A percentile compares a stretch with the other conserved stretches of the same genome.
Evolutionary conservation across 2,888 invertebrate species (phyloP).

Genomic region (Tromatobia lineatoria): DNA sequence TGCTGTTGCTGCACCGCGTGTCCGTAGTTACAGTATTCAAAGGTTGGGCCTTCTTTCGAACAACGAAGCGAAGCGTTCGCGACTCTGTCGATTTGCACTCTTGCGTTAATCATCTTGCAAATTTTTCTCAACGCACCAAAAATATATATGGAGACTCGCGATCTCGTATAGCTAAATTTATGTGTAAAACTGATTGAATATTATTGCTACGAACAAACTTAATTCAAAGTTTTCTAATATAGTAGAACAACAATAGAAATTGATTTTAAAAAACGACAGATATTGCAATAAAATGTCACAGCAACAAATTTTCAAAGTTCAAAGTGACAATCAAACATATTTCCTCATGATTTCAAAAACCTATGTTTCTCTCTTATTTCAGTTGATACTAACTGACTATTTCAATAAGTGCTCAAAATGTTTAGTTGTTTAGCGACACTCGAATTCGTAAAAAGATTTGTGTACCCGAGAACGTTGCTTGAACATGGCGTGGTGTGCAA

Average conservation of each 20-base stretch:
- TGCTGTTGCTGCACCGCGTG: slow-evolving; percentile 29
- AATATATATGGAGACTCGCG: neutral
- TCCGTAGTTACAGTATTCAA: slow-evolving; percentile 49
- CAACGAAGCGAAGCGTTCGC: slow-evolving; percentile 54
- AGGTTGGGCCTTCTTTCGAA: slow-evolving; percentile 59
- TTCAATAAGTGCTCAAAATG: too few relatives aligned
- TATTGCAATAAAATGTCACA: too few relatives aligned
- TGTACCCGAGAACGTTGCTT: slow-evolving; percentile 61
- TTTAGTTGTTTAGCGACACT: neutral
- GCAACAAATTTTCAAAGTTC: too few relatives aligned
- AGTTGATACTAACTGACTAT: too few relatives aligned
- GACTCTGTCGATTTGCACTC: slow-evolving; percentile 43
- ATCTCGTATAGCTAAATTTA: neutral
- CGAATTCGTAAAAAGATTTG: neutral
- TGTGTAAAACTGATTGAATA: neutral
- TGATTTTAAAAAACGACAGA: too few relatives aligned
- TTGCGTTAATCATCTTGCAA: slow-evolving; percentile 26
- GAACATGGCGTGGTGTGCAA: slow-evolving; percentile 71
- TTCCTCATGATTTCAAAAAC: too few relatives aligned
- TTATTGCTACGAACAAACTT: too few relatives aligned
- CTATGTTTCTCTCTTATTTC: too few relatives aligned
- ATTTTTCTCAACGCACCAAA: neutral
- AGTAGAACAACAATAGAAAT: too few relatives aligned
- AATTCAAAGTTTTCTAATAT: too few relatives aligned
- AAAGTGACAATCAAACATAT: too few relatives aligned